A percentile compares a stretch with the other conserved stretches of the same genome.
phyloP scores from a whole-genome alignment of 2,113 vertebrate species.

The Mobula birostris region DNA sequence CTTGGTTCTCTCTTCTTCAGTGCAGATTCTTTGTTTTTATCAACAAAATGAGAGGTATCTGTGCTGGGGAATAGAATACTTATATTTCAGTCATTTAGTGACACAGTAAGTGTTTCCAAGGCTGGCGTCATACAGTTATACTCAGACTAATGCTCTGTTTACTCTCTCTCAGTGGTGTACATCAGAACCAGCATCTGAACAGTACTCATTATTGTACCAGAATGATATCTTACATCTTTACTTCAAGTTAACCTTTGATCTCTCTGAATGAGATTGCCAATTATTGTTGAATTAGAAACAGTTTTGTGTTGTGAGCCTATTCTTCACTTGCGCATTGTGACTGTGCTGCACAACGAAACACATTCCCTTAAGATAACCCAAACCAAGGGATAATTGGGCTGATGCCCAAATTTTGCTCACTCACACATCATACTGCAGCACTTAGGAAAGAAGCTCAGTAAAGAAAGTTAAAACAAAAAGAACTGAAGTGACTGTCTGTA shows the following conservation, averaged over 20 bases:
- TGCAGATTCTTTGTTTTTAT: background rate
- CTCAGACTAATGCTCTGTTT: conserved; percentile 9
- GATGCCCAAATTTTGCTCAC: background rate
- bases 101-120: conserved; percentile 9
- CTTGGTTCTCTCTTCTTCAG: background rate
- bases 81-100: background rate
- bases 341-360: background rate
- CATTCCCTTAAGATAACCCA: background rate
- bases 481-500: background rate
- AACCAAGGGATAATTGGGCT: background rate
- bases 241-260: background rate
- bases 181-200: background rate
- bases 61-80: background rate
- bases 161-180: background rate
- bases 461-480: background rate
- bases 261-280: background rate
- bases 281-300: conserved; percentile 5
- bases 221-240: background rate
- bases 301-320: background rate
- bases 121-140: background rate
- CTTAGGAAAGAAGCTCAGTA: background rate
- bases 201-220: background rate
- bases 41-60: background rate
- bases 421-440: background rate
- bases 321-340: background rate